A percentile compares a stretch with the other conserved stretches of the same genome.
These are phyloP conservation scores for Sciurus carolinensis DNA, from an alignment of 2,797 vertebrate species.

Conservation along the genomic window DNA sequence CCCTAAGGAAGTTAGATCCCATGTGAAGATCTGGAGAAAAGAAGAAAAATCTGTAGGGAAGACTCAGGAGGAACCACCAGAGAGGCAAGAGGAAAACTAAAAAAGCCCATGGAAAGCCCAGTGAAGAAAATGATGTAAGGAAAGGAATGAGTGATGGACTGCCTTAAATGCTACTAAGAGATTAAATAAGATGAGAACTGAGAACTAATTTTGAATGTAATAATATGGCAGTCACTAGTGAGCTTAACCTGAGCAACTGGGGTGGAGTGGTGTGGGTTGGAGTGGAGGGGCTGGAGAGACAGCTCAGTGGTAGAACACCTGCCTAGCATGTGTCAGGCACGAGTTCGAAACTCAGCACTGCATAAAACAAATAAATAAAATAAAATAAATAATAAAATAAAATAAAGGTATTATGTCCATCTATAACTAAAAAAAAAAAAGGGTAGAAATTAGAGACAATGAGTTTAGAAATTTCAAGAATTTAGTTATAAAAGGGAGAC, in stretches of 20 bases:
- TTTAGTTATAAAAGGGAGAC: neutral
- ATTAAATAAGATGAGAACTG: neutral
- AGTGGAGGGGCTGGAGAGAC: neutral
- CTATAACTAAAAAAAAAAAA: neutral
- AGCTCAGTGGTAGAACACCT: neutral
- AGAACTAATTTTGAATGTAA: neutral
- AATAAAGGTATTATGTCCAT: too few relatives aligned
- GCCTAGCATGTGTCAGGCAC: too few relatives aligned
- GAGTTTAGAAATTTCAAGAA: neutral
- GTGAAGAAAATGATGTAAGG: neutral
- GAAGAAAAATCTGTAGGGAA: conserved; percentile 20
- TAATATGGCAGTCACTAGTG: neutral
- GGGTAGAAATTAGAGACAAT: neutral
- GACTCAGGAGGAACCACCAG: neutral
- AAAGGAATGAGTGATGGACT: neutral
- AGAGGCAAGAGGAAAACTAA: neutral
- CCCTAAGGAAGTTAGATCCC: neutral
- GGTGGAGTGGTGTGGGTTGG: neutral
- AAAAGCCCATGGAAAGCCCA: neutral
- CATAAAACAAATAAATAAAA: too few relatives aligned
- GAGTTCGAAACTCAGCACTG: too few relatives aligned
- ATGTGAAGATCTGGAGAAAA: neutral
- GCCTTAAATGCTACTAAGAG: neutral
- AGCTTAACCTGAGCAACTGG: neutral
- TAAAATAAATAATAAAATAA: too few relatives aligned